phyloP scores from a whole-genome alignment of 2,113 vertebrate species.

The Hemicordylus capensis region DNA sequence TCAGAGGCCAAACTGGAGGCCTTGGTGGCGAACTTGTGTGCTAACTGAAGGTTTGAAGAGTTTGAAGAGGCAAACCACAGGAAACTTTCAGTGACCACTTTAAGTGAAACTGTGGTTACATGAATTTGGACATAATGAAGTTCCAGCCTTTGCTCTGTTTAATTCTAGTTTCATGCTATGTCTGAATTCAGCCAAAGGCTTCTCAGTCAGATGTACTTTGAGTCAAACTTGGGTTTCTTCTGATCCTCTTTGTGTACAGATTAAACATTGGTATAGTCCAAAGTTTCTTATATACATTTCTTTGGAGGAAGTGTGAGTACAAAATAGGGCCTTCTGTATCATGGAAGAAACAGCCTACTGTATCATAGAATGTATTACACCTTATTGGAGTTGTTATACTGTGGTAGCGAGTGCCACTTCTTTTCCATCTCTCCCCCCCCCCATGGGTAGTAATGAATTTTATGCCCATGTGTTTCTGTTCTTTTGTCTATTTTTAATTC shows the following conservation, averaged over 20 bases:
- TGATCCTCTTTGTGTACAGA: constrained; percentile 1
- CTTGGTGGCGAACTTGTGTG: no score
- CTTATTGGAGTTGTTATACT: constrained; percentile 32
- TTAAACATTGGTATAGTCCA: not conserved
- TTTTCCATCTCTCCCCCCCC: constrained; percentile 20
- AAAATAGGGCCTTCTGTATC: constrained; percentile 30
- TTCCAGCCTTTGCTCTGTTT: no score
- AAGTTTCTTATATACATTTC: not conserved
- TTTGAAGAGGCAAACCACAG: no score
- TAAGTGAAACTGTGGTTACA: no score
- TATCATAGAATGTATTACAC: not conserved
- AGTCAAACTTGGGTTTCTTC: no score
- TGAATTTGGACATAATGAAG: no score
- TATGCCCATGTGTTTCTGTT: constrained; percentile 68
- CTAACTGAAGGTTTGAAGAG: no score
- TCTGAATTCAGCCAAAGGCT: no score
- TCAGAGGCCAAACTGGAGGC: no score
- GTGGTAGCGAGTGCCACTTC: constrained; percentile 4
- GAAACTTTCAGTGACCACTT: no score
- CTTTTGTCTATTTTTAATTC: constrained; percentile 78
- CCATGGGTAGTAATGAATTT: constrained; percentile 62
- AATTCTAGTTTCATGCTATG: no score
- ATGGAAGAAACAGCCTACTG: not conserved
- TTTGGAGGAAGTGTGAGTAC: not conserved
- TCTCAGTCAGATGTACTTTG: not conserved